Percentiles rank a stretch among this genome's conserved stretches.
Evolutionary conservation across 2,113 vertebrate genomes (phyloP).

Genomic region (Patagioenas fasciata): DNA sequence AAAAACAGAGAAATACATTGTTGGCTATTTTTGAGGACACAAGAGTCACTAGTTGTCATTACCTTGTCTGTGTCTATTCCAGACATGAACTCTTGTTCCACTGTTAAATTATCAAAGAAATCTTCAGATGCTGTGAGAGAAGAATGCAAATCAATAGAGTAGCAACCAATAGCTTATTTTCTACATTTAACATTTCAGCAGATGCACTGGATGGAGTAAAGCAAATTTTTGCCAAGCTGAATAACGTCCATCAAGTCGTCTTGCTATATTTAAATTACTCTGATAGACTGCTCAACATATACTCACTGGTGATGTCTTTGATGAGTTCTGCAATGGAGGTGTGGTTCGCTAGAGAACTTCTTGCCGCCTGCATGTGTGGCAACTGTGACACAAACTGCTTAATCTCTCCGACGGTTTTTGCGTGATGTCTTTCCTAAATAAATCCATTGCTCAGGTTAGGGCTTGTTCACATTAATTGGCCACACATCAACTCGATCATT

Average conservation of each 20-base stretch:
- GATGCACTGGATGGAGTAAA: neutral
- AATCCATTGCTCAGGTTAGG: neutral
- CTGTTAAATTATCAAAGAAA: conserved; percentile 97
- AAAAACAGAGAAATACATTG: fast-evolving
- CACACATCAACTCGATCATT: neutral
- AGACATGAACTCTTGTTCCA: conserved; percentile 99
- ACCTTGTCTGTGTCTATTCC: conserved; percentile 99
- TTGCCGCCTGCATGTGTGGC: conserved; percentile 97
- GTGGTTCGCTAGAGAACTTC: conserved; percentile 94
- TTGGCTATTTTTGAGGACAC: fast-evolving
- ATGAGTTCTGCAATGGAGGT: conserved; percentile 96
- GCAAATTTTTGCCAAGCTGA: neutral
- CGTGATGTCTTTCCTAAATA: conserved; percentile 90
- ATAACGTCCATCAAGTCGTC: neutral
- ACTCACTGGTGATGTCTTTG: conserved; percentile 95
- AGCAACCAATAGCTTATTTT: neutral
- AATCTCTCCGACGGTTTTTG: conserved; percentile 97
- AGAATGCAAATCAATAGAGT: conserved; percentile 13
- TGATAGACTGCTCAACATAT: neutral
- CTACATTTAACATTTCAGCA: neutral
- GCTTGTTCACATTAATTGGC: neutral
- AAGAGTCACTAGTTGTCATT: neutral
- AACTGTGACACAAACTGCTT: conserved; percentile 98
- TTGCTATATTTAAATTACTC: neutral
- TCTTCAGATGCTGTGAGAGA: conserved; percentile 90